Evolutionary conservation across 2,888 invertebrate species (phyloP).

Genomic region (Drosophila neotestacea): DNA sequence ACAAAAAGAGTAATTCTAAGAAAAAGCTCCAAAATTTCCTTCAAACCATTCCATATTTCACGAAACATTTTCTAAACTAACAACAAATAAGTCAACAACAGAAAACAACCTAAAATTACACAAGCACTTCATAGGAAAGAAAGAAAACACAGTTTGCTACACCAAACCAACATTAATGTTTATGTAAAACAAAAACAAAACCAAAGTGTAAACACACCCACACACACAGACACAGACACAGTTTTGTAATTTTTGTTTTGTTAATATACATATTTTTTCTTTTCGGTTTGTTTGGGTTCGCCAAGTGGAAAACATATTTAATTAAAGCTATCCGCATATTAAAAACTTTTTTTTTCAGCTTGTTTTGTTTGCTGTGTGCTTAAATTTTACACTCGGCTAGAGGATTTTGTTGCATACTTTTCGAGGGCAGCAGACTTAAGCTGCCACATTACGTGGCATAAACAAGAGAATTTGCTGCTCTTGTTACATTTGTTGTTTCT

Average conservation of each 20-base stretch:
- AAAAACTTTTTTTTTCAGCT: constrained; percentile 68
- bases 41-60: neutral
- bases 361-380: constrained; percentile 48
- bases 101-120: neutral
- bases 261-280: constrained; percentile 18
- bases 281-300: constrained; percentile 57
- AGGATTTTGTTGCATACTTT: constrained; percentile 55
- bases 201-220: constrained; percentile 44
- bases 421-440: constrained; percentile 66
- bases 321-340: constrained; percentile 82
- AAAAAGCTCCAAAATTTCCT: neutral
- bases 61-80: neutral
- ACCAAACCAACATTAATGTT: constrained; percentile 66
- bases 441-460: constrained; percentile 78
- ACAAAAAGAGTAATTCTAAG: neutral
- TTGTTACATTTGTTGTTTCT: neutral
- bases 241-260: constrained; percentile 42
- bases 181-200: constrained; percentile 44
- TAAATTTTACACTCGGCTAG: constrained; percentile 72
- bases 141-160: constrained; percentile 38
- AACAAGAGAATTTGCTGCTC: constrained; percentile 53
- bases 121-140: constrained; percentile 4
- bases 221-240: constrained; percentile 17
- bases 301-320: constrained; percentile 80
- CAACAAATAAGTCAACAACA: constrained; percentile 5